Evolutionary conservation across 2,888 invertebrate genomes (phyloP).

Genomic region (Tachina fera): DNA sequence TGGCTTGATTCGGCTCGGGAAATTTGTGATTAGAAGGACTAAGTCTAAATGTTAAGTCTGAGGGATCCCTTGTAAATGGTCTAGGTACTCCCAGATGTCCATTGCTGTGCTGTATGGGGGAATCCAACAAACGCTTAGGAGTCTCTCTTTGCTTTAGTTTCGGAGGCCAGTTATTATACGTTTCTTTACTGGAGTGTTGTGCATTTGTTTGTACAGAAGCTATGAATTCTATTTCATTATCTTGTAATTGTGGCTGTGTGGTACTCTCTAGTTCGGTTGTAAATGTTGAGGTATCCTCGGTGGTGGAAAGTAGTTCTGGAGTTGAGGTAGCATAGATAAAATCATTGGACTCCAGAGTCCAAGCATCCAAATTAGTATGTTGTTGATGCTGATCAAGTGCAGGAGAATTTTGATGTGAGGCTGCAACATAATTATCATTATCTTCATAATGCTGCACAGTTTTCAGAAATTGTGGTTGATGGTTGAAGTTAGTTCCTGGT

Average conservation of each 20-base stretch:
- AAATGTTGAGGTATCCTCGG: slow-evolving; percentile 66
- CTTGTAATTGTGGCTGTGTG: slow-evolving; percentile 44
- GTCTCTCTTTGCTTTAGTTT: slow-evolving; percentile 78
- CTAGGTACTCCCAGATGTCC: slow-evolving; percentile 84
- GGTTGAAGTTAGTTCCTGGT: slow-evolving; percentile 72
- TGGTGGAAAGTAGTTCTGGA: slow-evolving; percentile 80
- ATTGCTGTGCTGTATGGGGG: slow-evolving; percentile 84
- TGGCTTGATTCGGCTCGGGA: slow-evolving; percentile 28
- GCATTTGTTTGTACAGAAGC: slow-evolving; percentile 70
- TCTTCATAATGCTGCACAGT: slow-evolving; percentile 48
- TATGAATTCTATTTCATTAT: slow-evolving; percentile 64
- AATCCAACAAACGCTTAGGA: slow-evolving; percentile 84
- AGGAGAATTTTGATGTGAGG: slow-evolving; percentile 56
- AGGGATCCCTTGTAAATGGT: slow-evolving; percentile 83
- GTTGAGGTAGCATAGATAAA: slow-evolving; percentile 75
- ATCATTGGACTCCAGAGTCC: slow-evolving; percentile 66
- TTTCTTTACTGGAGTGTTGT: slow-evolving; percentile 68
- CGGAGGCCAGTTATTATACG: slow-evolving; percentile 42
- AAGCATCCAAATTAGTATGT: slow-evolving; percentile 44
- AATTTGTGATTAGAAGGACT: slow-evolving; percentile 63
- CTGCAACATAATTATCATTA: slow-evolving; percentile 58
- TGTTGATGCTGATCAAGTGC: slow-evolving; percentile 20
- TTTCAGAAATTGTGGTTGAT: slow-evolving; percentile 58
- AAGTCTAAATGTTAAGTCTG: slow-evolving; percentile 77
- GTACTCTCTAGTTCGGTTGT: slow-evolving; percentile 37